Conservation (phyloP, 2,797 vertebrate species). For the Eupleurogrammus muticus region DNA sequence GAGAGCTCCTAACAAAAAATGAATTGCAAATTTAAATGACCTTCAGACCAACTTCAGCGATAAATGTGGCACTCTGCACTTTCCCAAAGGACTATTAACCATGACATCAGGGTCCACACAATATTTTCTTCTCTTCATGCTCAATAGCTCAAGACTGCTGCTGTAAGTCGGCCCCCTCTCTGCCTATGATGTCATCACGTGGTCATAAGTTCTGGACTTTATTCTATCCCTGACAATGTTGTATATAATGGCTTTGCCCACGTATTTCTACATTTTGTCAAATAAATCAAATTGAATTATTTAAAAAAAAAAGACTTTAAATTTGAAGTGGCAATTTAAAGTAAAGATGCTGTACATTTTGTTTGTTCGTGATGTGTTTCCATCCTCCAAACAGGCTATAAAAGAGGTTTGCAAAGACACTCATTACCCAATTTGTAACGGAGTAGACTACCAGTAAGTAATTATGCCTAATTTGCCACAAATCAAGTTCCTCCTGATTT, state of each 20-base stretch:
- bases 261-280: too few relatives aligned
- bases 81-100: conserved; percentile 2
- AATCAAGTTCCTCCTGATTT: conserved; percentile 12
- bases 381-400: neutral
- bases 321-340: conserved; percentile 17
- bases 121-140: conserved; percentile 13
- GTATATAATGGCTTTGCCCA: too few relatives aligned
- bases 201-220: too few relatives aligned
- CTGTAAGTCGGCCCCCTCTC: too few relatives aligned
- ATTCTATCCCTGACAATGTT: too few relatives aligned
- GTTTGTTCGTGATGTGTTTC: conserved; percentile 1
- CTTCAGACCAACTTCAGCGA: conserved; percentile 23
- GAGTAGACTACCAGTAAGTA: neutral
- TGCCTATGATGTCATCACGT: too few relatives aligned
- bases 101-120: neutral
- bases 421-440: conserved; percentile 11
- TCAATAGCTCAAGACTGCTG: too few relatives aligned
- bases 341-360: conserved; percentile 2
- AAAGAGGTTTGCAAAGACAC: neutral
- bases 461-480: conserved; percentile 10
- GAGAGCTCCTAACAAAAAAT: conserved; percentile 24
- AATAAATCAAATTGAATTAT: too few relatives aligned
- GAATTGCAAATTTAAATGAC: conserved; percentile 16
- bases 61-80: conserved; percentile 18
- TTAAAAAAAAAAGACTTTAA: neutral